Base-by-base conservation (phyloP, 2,797 vertebrate genomes). In the Sphenopsis melanotis region DNA sequence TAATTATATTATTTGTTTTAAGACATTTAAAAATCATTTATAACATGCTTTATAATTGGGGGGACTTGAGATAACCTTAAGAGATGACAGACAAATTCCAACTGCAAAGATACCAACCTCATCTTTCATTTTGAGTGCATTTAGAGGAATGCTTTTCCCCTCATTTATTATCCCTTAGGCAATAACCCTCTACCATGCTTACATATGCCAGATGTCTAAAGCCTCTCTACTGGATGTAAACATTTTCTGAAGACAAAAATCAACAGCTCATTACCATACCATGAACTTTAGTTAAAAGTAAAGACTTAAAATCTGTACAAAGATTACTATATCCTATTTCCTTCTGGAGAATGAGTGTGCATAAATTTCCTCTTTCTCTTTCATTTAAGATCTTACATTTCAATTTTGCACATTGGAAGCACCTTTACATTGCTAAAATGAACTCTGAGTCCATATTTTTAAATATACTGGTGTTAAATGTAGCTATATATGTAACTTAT, bases 171-270 rank as follows among this genome's bases (percentile, higher is more conserved):
- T 83, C 77, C 83, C 89, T 90, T 41, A 80, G 87, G 77, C 83
- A 91, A 88, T 86, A 93, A 94, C 57, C 53, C 91, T 97, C 93
- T 89, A 77, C 80, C 59, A 47, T 65, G 83, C 60, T 88, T 90
- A 88, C 57, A 86, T 76, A 59, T 78, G 75, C 88, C 93, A 95
- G 89, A 95, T 92, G 84, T 92, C 87, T 80, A 84, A 93, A 92
- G 20, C 37, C 44, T 92, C 82, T 95, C 68, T 76, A 66, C 61
- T 90, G 79, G 83, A 93, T 95, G 66, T 87, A 91, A 94, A 94
- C 66, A 80, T 93, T 97, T 96, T 96, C 83, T 90, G 90, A 90
- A 95, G 78, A 83, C 71, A 91, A 96, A 94, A 96, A 92, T 81
- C 90, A 94, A 93, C 83, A 95, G 32, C 81, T 96, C 61, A 95